phyloP scores from a whole-genome alignment of 2,113 vertebrate species.

The Erythrocebus patas region DNA sequence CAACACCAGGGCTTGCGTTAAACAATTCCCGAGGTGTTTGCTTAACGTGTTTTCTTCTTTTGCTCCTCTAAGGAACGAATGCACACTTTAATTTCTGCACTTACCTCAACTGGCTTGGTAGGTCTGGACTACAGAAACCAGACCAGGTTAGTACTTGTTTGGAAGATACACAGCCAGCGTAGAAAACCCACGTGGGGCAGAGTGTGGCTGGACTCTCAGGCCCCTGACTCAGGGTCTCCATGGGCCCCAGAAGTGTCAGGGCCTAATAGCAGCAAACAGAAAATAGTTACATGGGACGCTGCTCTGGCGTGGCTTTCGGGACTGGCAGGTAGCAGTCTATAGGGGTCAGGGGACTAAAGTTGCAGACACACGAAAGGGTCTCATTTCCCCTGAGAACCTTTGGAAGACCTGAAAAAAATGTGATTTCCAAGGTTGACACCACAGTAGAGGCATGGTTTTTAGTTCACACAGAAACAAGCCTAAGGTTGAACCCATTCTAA shows the following conservation, averaged over 20 bases:
- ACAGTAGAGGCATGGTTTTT: conserved; percentile 75
- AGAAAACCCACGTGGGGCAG: background rate
- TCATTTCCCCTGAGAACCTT: conserved; percentile 75
- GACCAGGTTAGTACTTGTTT: background rate
- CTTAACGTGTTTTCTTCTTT: background rate
- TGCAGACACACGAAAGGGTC: conserved; percentile 77
- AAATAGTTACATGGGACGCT: conserved; percentile 66
- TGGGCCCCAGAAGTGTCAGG: background rate
- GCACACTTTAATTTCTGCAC: background rate
- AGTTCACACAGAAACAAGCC: conserved; percentile 75
- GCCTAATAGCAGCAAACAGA: conserved; percentile 60
- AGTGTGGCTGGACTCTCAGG: conserved; percentile 39
- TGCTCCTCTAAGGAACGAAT: background rate
- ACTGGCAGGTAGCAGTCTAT: conserved; percentile 58
- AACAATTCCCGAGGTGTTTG: too few species aligned
- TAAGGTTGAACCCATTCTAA: conserved; percentile 78
- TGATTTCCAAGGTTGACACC: conserved; percentile 79
- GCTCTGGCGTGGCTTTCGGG: conserved; percentile 72
- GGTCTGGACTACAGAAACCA: background rate
- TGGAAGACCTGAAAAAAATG: conserved; percentile 76
- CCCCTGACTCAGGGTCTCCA: conserved; percentile 46
- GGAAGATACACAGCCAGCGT: background rate
- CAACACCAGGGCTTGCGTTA: background rate
- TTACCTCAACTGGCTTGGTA: background rate
- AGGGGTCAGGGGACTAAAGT: conserved; percentile 62